Evolutionary conservation across 1,140 invertebrate species (phyloP), one percentile per base, ranked within the genome.

Genomic region (Drosophila paulistorum): DNA sequence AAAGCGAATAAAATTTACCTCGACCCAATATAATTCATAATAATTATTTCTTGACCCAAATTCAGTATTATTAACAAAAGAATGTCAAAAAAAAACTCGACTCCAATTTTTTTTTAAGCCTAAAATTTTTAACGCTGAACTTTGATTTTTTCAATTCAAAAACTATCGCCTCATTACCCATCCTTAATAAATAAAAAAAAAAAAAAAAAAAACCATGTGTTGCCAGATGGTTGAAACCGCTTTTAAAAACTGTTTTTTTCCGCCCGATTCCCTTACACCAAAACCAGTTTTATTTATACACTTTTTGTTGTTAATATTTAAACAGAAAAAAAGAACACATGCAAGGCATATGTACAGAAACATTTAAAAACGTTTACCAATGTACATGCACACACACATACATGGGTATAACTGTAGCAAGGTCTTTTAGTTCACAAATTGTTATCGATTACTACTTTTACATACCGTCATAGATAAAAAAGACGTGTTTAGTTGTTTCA

Each of bases 221-320:
- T 63, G 41, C 61, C 61, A 48, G 41, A 26, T 20, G 11, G 58
- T n/a, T 60, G 7, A 39, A 39, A 39, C n/a, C 20, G n/a, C n/a
- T 33, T 17, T 11, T 14, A 14, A 10, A 11, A 63, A 42, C n/a
- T 63, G 42, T 63, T 63, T 63, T 63, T 63, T 42, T 48, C 14
- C 58, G 48, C n/a, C 26, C 9, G 14, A 57, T 68, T 57, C 23
- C 41, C 26, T 51, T 14, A 48, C 26, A 48, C 26, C 30, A 58
- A 61, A 72, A 68, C 70, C 58, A 20, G 70, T 72, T 72, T 45
- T 63, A 41, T 58, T 39, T 71, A 30, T 20, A 20, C 30, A 35
- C 17, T 30, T 45, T 26, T 35, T 3, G 7, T 63, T 45, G 33
- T 39, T 48, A 1, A 5, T 10, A 33, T 10, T 26, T 37, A 2